Evolutionary conservation across 2,113 vertebrate species (phyloP), one percentile per base, ranked within the genome.

Genomic region (Ramphastos sulfuratus): DNA sequence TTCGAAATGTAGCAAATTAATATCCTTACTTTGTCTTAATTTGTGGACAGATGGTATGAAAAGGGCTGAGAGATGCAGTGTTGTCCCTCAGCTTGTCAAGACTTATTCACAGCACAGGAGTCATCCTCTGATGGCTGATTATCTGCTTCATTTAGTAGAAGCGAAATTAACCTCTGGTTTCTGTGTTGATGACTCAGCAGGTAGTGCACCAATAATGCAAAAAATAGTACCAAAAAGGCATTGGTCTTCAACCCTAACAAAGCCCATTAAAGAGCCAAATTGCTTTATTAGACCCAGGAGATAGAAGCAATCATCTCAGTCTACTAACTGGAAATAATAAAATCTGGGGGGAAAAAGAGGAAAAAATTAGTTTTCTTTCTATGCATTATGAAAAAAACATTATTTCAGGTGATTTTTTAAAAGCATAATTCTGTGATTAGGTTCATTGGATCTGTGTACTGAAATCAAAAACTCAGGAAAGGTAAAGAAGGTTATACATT

Each of bases 161-260:
- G 70, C 82, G 91, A 98, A 98, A 98, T 98, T 98, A 98, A 98
- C 97, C 97, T 97, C 94, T 96, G 85, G 50, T 95, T 97, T 96
- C 95, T 82, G 74, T 92, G 90, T 82, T 96, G 96, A 97, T 98
- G 97, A 98, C 96, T 98, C 97, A 97, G 97, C 97, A 98, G 96
- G 97, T 96, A 97, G 85, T 94, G 48, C 93, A 93, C 88, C 79
- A 96, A 82, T 95, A 96, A 97, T 64, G 87, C 65, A 96, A 91
- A 97, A 96, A 96, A 95, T 82, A 88, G 82, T 90, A 89, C 82
- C 80, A 86, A 93, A 97, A 98, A 97, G 87, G 77, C 91, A 94
- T 93, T 95, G 44, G 91, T 97, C 94, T 97, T 97, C 96, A 97
- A 97, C 93, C 96, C 86, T 95, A 97, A 97, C 91, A 97, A 97